Evolutionary conservation across 2,113 vertebrate genomes (phyloP), one percentile per base, ranked within the genome.

Genomic region (Telmatochromis sp.): DNA sequence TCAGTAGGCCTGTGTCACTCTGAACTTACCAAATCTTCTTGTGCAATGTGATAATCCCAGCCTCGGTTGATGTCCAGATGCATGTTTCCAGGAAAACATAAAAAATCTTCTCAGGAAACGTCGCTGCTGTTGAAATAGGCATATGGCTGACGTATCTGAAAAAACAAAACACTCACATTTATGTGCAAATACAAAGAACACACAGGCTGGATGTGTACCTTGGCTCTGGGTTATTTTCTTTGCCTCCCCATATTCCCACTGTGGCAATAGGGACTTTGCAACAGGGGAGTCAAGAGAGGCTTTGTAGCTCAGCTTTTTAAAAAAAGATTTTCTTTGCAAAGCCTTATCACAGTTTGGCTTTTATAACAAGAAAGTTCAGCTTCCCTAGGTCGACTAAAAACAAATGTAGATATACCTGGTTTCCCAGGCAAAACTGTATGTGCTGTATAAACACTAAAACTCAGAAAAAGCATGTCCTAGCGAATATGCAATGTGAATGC

Each of bases 191-290:
- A 54, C 42, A 80, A 68, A 63, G 5, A 15, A 7, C 73, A 81
- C 37, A 81, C 15, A 60, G n/a, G 6, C 28, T 65, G 13, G n/a
- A 81, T 90, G 82, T 91, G 60, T 86, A 75, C 80, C 51, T 91
- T 89, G 83, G 86, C 86, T 88, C 6, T 2, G 19, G 55, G 37
- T 85, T 89, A 40, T 91, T 92, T 85, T 60, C 35, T 85, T 86
- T 60, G 51, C 42, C 51, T 87, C 81, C 75, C 87, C 37, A 78
- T 83, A 57, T 78, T 88, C 85, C 78, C 82, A 63, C 58, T 84
- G 79, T 84, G 83, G 85, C 49, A 14, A 80, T 13, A 5, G 31
- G 14, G 21, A 78, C 57, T 81, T 60, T 78, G 54, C 79, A 84
- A 54, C 45, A 28, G 35, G 21, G 40, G 35, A 88, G 80, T 73